Base-by-base conservation (phyloP, 2,888 invertebrate species). In the Macrostomum cliftonense region DNA sequence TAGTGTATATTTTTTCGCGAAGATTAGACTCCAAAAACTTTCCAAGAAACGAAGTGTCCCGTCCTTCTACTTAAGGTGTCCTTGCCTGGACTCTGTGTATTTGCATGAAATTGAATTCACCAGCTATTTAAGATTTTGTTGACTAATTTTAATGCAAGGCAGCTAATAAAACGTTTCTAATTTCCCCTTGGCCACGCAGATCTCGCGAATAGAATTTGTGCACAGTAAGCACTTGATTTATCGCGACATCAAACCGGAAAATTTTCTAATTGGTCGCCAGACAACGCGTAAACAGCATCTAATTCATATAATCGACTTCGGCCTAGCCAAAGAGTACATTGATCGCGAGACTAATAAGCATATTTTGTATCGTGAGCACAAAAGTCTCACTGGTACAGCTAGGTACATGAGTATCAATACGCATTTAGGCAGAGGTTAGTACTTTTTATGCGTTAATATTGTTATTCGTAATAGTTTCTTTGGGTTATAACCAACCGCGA, bases 381-480 rank as follows among this genome's bases (percentile, higher is more conserved):
- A 99, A 77, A 93, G 93, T 71, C 79, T 99, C 69, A 99, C 97
- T 57, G 97, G 97, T 64, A 97, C 97, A 59, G 97, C 97, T 62
- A 81, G 97, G 75, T 99, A 99, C 76, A 99, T 99, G 97, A 95
- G 93, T 74, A 97, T 99, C 75, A 99, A 99, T 75, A 99, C 97
- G 72, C 97, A 99, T 78, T 81, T 99, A 77, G 97, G 97, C 67
- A 89, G 93, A 79, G 82, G 82, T 82, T 70, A 71, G 65, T 50
- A 9, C 9, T 4, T 28, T 28, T 28, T 4, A 4, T 28, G 5
- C 4, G 9, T 28, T 28, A 28, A 28, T 28, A 28, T 9, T 28
- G 4, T 28, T 28, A 28, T 28, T 9, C 28, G 4, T 28, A 28
- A 28, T 7, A 28, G 28, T 28, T 28, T 28, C n/a, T n/a, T n/a